Evolutionary conservation across 1,140 invertebrate species (phyloP), one percentile per base, ranked within the genome.

Genomic region (Drosophila athabasca): DNA sequence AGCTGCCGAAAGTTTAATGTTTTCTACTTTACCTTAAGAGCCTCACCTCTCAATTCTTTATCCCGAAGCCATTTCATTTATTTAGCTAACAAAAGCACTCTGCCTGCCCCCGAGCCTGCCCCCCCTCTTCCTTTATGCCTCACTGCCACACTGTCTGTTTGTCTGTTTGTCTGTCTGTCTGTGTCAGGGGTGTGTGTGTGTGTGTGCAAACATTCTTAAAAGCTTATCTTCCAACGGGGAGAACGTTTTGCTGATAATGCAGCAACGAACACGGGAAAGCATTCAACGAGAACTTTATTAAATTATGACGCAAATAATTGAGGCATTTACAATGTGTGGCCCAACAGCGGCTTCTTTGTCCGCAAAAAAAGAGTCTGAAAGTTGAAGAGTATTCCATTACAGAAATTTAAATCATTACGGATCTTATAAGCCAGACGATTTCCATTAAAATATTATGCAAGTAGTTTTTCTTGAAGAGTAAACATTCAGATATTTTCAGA

Each of bases 161-260:
- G 43, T 31, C 13, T 44, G 26, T 55, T 15, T 13, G 3, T 39
- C 19, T 15, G 11, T 17, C 13, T 15, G 15, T 31, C 31, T 60
- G 15, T 9, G 5, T 35, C 17, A 1, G 17, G 17, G 17, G 19
- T 66, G 39, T 45, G 35, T 19, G n/a, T n/a, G n/a, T n/a, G 68
- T 39, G 13, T 45, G 41, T 26, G 13, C 51, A 45, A 44, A 72
- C 58, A 62, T 29, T 24, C 17, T 55, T 31, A 45, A 72, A 24
- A 45, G 17, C 60, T 52, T 74, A 52, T 65, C 53, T 57, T 19
- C 19, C 8, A 41, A 17, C 6, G n/a, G 11, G 29, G 46, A 17
- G 19, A 17, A 26, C 49, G 35, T 62, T 71, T 44, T 9, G 60
- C 71, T 74, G 69, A 74, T 74, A 73, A 39, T 35, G 60, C 71